Evolutionary conservation across 2,797 vertebrate species (phyloP).

Genomic region (Urocyon cinereoargenteus): DNA sequence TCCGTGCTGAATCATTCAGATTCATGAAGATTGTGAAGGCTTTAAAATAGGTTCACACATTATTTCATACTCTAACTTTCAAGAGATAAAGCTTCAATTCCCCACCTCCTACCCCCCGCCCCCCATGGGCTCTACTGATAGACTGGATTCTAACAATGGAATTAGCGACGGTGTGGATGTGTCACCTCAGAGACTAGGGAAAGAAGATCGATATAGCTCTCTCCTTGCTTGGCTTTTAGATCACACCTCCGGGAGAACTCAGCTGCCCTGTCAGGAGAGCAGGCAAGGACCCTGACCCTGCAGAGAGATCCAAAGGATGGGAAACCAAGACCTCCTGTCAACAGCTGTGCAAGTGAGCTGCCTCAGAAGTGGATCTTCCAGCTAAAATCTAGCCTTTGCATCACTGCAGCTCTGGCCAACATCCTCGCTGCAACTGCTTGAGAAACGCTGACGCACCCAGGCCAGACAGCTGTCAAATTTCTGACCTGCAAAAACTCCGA

Average conservation of each 20-base stretch:
- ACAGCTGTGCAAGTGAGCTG: background rate
- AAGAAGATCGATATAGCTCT: background rate
- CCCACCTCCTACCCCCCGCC: rapidly evolving
- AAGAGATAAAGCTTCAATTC: background rate
- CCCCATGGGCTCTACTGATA: background rate
- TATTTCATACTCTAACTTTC: background rate
- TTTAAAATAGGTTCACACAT: background rate
- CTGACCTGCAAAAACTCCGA: background rate
- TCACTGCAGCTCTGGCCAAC: background rate
- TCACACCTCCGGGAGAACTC: background rate
- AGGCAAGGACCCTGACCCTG: too few species aligned
- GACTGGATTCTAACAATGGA: background rate
- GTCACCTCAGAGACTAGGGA: background rate
- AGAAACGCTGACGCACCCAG: background rate
- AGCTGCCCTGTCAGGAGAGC: background rate
- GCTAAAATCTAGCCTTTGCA: background rate
- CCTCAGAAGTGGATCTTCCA: background rate
- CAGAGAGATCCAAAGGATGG: background rate
- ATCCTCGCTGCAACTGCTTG: background rate
- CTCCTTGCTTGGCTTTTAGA: background rate
- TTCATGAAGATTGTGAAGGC: background rate
- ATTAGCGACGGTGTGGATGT: background rate
- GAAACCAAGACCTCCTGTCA: background rate
- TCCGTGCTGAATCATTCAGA: background rate
- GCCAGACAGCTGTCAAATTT: background rate